These are phyloP conservation scores for Atta cephalotes DNA, from an alignment of 1,140 invertebrate genomes.

Conservation along the genomic window DNA sequence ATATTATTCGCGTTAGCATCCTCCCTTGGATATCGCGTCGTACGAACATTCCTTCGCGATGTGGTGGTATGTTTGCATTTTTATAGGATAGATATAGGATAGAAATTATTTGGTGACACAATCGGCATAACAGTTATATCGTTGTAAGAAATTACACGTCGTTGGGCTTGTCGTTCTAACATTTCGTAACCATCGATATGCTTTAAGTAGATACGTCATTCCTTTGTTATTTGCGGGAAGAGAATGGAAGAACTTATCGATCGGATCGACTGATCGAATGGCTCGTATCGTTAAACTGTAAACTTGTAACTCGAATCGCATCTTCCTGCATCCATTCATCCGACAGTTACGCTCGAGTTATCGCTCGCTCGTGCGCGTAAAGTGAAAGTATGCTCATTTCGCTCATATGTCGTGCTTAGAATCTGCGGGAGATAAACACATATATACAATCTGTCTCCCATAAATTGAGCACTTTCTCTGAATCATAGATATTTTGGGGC, in stretches of 20 bases:
- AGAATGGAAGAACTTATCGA: not conserved
- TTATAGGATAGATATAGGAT: not conserved
- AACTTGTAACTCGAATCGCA: conserved; percentile 74
- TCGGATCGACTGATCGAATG: conserved; percentile 50
- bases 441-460: not conserved
- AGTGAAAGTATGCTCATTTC: conserved; percentile 76
- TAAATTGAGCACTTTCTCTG: conserved; percentile 28
- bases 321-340: conserved; percentile 71
- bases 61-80: not conserved
- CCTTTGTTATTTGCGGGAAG: conserved; percentile 36
- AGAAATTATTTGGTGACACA: not conserved
- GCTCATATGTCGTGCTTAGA: conserved; percentile 59
- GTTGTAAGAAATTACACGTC: conserved; percentile 65
- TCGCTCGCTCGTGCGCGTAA: conserved; percentile 74
- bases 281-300: conserved; percentile 72
- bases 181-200: conserved; percentile 40
- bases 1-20: conserved; percentile 53
- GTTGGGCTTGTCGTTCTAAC: conserved; percentile 1
- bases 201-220: not conserved
- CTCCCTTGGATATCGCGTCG: not conserved
- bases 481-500: not conserved
- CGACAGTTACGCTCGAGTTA: conserved; percentile 75
- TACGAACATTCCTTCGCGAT: conserved; percentile 16
- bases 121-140: conserved; percentile 59
- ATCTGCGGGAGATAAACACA: conserved; percentile 1